These are phyloP conservation scores for Andricus quercusramuli DNA, from an alignment of 2,888 invertebrate genomes.

Conservation along the genomic window DNA sequence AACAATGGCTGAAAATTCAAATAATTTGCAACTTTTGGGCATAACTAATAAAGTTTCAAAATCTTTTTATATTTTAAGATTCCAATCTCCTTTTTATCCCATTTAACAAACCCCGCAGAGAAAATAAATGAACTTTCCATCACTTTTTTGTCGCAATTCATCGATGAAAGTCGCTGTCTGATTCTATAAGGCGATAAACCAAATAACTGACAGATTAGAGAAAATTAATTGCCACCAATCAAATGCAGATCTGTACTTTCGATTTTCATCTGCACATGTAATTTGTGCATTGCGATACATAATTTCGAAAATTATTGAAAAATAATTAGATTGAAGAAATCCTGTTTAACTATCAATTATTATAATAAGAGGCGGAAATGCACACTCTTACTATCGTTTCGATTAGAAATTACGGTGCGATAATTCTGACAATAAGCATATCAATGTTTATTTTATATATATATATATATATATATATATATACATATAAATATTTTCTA, in stretches of 20 bases:
- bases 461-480: too few relatives aligned
- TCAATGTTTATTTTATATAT: not conserved
- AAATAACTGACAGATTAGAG: constrained; percentile 37
- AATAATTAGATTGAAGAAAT: constrained; percentile 10
- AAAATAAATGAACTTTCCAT: constrained; percentile 3
- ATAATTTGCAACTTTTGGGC: too few relatives aligned
- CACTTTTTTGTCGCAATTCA: not conserved
- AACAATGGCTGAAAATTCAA: too few relatives aligned
- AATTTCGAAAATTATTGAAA: constrained; percentile 11
- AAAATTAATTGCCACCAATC: constrained; percentile 33
- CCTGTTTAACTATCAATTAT: not conserved
- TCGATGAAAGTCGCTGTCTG: constrained; percentile 21
- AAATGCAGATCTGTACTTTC: not conserved
- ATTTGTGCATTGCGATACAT: not conserved
- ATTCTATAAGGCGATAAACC: constrained; percentile 13
- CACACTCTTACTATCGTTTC: not conserved
- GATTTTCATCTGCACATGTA: not conserved
- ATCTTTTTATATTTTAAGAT: not conserved
- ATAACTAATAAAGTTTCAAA: not conserved
- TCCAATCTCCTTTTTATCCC: not conserved
- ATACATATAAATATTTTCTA: too few relatives aligned
- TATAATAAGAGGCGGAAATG: constrained; percentile 39
- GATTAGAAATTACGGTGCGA: not conserved
- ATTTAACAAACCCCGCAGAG: not conserved
- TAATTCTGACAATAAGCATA: not conserved